Percentiles rank a stretch among this genome's conserved stretches.
Evolutionary conservation across 2,888 invertebrate genomes (phyloP).

Genomic region (Drosophila incognita): DNA sequence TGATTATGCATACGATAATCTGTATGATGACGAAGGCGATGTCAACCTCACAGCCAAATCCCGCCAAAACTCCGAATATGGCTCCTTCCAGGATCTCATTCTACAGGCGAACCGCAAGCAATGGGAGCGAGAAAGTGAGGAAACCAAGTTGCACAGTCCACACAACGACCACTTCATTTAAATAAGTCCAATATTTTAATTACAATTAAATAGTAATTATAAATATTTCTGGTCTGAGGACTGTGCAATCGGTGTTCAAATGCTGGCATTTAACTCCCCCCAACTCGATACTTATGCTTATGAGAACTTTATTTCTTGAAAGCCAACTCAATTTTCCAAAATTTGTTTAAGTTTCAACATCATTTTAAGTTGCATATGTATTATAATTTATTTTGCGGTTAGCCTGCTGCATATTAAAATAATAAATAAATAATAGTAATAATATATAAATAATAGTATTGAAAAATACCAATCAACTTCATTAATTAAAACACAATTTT

Average conservation of each 20-base stretch:
- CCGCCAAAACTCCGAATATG: slow-evolving; percentile 70
- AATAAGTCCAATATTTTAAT: not conserved
- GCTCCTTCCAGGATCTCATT: slow-evolving; percentile 79
- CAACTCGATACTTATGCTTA: not conserved
- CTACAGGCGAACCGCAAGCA: slow-evolving; percentile 73
- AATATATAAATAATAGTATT: not conserved
- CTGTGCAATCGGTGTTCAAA: slow-evolving; percentile 64
- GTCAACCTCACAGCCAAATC: slow-evolving; percentile 64
- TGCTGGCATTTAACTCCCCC: slow-evolving; percentile 65
- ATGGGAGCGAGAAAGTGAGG: slow-evolving; percentile 71
- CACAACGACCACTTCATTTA: slow-evolving; percentile 64
- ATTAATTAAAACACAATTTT: too few species aligned
- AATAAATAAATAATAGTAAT: not conserved
- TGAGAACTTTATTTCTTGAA: not conserved
- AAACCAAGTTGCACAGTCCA: slow-evolving; percentile 66
- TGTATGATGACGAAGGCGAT: slow-evolving; percentile 79
- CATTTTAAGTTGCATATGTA: not conserved
- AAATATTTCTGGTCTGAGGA: slow-evolving; percentile 11
- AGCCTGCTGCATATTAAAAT: not conserved
- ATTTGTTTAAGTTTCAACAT: slow-evolving; percentile 22
- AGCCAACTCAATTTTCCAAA: not conserved
- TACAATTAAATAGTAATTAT: not conserved
- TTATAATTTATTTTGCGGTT: not conserved
- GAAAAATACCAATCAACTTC: not conserved
- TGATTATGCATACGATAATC: slow-evolving; percentile 76